Base-by-base conservation (phyloP, 2,888 invertebrate species). In the Microplitis deprimator region DNA sequence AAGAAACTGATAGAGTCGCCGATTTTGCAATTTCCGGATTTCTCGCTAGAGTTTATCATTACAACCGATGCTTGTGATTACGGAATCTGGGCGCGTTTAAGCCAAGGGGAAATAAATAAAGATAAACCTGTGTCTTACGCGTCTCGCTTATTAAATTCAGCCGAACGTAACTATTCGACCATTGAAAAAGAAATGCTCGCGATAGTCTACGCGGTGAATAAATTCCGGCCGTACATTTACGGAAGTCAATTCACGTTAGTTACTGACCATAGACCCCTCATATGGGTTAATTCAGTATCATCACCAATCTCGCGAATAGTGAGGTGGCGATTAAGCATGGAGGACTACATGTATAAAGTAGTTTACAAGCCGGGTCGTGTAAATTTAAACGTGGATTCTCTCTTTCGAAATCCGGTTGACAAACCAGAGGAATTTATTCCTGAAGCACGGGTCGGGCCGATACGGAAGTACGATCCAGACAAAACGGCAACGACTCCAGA, bases 201-300 rank as follows among this genome's bases (percentile, higher is more conserved):
- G 4, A 75, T 80, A 4, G 62, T 78, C 6, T 77, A 77, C 39
- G 68, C 73, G 8, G 65, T 79, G 8, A 61, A n/a, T 8, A 77
- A 79, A 61, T 73, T 38, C 16, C 73, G 73, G 59, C 59, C 59
- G 2, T n/a, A 59, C 71, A 61, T 85, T 0, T 82, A 82, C 20
- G 84, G 84, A 5, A 72, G 79, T 20, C 70, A 77, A 17, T 59
- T 59, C 59, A 59, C 59, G n/a, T 59, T 8, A 59, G 59, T 59
- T 4, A 59, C 59, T 1, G 59, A 59, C n/a, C 59, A 59, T 59
- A 59, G 59, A 59, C 59, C 59, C n/a, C 59, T 59, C 3, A 59
- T 6, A n/a, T 59, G 59, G 59, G n/a, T 59, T 13, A 59, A 59
- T 3, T n/a, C 59, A 6, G 59, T 59, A 59, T 59, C 4, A 3